Percentiles rank a stretch among this genome's conserved stretches.
phyloP scores from a whole-genome alignment of 2,113 vertebrate species.

The Monarcha castaneiventris region DNA sequence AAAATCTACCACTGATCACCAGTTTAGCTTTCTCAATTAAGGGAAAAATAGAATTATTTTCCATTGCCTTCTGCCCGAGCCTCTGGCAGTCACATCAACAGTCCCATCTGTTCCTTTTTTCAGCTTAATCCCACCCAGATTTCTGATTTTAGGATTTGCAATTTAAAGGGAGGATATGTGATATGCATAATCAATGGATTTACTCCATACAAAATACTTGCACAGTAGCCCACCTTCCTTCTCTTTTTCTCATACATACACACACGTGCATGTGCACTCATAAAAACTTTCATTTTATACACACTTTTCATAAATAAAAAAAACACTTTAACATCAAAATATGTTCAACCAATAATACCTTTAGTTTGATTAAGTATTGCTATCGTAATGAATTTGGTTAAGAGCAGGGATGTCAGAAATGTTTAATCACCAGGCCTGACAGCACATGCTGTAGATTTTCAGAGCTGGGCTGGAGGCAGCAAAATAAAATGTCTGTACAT shows the following conservation, averaged over 20 bases:
- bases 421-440: constrained; percentile 37
- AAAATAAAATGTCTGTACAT: constrained; percentile 25
- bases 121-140: constrained; percentile 70
- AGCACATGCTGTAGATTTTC: constrained; percentile 25
- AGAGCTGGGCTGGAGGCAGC: neutral
- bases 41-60: constrained; percentile 61
- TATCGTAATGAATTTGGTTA: neutral
- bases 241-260: neutral
- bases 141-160: constrained; percentile 67
- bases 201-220: neutral
- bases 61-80: constrained; percentile 66
- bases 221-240: neutral
- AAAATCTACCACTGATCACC: constrained; percentile 51
- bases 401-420: constrained; percentile 33
- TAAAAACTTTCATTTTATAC: neutral
- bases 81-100: constrained; percentile 66
- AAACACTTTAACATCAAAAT: neutral
- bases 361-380: neutral
- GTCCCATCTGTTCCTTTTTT: constrained; percentile 76
- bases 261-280: rapidly evolving
- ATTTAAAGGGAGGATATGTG: constrained; percentile 40
- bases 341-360: neutral
- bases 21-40: constrained; percentile 58
- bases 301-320: neutral
- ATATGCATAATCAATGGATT: constrained; percentile 13